phyloP scores from a whole-genome alignment of 2,113 vertebrate genomes.

The Scomber scombrus region DNA sequence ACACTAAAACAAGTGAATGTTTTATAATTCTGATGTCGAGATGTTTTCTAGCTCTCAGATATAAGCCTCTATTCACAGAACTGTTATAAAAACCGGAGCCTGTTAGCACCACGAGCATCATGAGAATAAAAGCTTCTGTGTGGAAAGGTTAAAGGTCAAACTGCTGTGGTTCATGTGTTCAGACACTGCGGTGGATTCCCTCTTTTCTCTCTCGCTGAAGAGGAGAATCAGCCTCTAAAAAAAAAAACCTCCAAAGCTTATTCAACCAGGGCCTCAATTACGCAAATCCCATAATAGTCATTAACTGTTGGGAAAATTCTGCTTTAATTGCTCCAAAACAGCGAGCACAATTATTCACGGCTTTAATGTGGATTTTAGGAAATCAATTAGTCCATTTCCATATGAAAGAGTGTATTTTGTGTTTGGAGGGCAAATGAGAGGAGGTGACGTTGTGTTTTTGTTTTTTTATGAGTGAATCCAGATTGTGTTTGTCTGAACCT shows the following conservation, averaged over 20 bases:
- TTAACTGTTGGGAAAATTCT: slow-evolving; percentile 77
- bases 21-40: too few species aligned
- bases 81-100: too few species aligned
- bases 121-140: neutral
- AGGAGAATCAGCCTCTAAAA: slow-evolving; percentile 37
- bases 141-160: slow-evolving; percentile 20
- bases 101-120: neutral
- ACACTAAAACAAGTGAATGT: too few species aligned
- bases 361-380: slow-evolving; percentile 79
- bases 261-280: slow-evolving; percentile 80
- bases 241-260: slow-evolving; percentile 61
- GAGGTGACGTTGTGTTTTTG: slow-evolving; percentile 18
- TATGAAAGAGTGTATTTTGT: slow-evolving; percentile 66
- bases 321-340: slow-evolving; percentile 81
- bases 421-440: slow-evolving; percentile 51
- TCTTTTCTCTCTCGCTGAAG: slow-evolving; percentile 22
- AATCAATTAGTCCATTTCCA: slow-evolving; percentile 79
- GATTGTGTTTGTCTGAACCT: slow-evolving; percentile 8
- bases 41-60: too few species aligned
- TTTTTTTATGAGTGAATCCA: slow-evolving; percentile 11
- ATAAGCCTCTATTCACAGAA: too few species aligned
- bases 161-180: slow-evolving; percentile 5
- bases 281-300: slow-evolving; percentile 82
- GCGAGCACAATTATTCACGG: slow-evolving; percentile 73
- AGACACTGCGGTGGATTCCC: slow-evolving; percentile 24